phyloP scores from a whole-genome alignment of 2,888 invertebrate genomes.

The Halictus ligatus region DNA sequence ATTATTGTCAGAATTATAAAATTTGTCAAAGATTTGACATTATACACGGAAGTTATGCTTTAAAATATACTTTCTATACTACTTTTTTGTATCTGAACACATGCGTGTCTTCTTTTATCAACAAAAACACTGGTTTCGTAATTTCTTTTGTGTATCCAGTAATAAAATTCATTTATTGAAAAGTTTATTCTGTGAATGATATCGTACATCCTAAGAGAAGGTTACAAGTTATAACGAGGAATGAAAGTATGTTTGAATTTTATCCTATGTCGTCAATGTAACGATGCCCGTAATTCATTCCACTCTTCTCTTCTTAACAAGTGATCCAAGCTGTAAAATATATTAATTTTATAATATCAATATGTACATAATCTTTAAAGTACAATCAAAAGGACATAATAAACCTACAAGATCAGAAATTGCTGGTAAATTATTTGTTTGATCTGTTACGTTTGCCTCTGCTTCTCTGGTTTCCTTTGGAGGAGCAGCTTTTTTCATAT shows the following conservation, averaged over 20 bases:
- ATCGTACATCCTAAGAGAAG: constrained; percentile 35
- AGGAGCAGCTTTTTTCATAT: constrained; percentile 87
- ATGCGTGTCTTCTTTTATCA: not conserved
- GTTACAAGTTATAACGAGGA: constrained; percentile 30
- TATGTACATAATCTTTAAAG: not conserved
- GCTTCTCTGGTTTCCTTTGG: constrained; percentile 79
- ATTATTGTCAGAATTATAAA: not conserved
- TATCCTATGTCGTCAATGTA: constrained; percentile 27
- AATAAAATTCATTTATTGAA: constrained; percentile 54
- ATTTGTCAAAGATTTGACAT: constrained; percentile 27
- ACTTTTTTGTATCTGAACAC: not conserved
- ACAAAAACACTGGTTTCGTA: constrained; percentile 14
- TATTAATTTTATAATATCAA: constrained; percentile 39
- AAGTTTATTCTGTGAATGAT: constrained; percentile 43
- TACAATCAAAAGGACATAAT: not conserved
- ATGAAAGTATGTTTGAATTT: constrained; percentile 19
- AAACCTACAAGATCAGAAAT: constrained; percentile 90
- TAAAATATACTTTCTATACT: not conserved
- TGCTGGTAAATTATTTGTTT: constrained; percentile 91
- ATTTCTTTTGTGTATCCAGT: constrained; percentile 11
- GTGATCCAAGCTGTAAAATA: constrained; percentile 88
- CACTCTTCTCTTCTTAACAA: constrained; percentile 92
- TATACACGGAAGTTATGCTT: not conserved
- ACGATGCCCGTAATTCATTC: constrained; percentile 85
- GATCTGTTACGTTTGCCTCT: constrained; percentile 85